Evolutionary conservation across 2,113 vertebrate genomes (phyloP).

Genomic region (Dissostichus mawsoni): DNA sequence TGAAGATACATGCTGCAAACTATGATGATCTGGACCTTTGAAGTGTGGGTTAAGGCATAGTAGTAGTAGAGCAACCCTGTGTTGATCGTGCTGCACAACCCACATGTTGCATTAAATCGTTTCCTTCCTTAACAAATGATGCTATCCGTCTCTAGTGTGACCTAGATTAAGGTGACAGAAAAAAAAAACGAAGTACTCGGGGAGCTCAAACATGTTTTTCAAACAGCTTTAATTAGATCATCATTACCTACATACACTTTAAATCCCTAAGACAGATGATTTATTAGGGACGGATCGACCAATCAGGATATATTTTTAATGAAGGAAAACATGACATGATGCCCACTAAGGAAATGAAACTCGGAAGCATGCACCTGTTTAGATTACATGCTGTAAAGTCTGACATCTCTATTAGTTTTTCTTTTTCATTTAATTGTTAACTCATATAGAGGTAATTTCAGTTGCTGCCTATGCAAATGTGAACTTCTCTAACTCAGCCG

Average conservation of each 20-base stretch:
- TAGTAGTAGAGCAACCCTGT: not conserved
- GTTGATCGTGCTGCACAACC: slow-evolving; percentile 3
- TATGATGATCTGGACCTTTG: slow-evolving; percentile 29
- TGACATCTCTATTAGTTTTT: no score
- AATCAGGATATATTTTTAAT: slow-evolving; percentile 4
- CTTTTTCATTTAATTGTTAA: not conserved
- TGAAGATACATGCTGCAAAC: not conserved
- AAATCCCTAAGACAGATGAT: slow-evolving; percentile 8
- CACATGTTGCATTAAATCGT: slow-evolving; percentile 3
- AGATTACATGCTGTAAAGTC: not conserved
- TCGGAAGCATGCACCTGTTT: not conserved
- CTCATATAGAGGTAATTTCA: slow-evolving; percentile 15
- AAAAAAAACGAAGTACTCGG: slow-evolving; percentile 2
- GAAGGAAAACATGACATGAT: not conserved
- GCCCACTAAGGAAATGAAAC: not conserved
- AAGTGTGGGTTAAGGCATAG: slow-evolving; percentile 4
- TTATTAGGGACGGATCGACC: not conserved
- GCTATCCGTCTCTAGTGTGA: slow-evolving; percentile 2
- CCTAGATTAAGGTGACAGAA: slow-evolving; percentile 27
- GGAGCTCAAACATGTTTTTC: slow-evolving; percentile 23
- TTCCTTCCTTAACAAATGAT: slow-evolving; percentile 3
- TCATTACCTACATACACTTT: slow-evolving; percentile 13
- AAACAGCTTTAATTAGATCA: slow-evolving; percentile 34
- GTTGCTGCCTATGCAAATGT: slow-evolving; percentile 21
- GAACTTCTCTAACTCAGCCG: not conserved